Evolutionary conservation across 2,113 vertebrate genomes (phyloP).

Genomic region (Dromiciops gliroides): DNA sequence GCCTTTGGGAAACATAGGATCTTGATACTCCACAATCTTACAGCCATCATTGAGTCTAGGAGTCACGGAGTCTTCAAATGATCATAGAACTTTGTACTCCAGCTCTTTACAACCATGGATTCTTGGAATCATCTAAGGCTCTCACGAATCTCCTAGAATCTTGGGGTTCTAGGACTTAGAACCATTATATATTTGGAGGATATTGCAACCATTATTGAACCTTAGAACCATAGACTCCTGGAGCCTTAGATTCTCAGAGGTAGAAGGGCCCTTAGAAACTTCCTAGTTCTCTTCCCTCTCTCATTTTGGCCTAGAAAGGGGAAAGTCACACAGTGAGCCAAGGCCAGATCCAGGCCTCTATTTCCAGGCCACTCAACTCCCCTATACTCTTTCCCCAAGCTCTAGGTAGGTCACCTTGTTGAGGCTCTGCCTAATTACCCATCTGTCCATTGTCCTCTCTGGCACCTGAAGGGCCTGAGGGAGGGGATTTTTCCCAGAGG

Average conservation of each 20-base stretch:
- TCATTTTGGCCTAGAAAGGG: neutral
- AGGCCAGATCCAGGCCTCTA: too few relatives aligned
- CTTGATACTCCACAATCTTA: neutral
- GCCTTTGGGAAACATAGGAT: neutral
- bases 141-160: neutral
- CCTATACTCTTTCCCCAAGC: neutral
- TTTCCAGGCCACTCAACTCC: too few relatives aligned
- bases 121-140: neutral
- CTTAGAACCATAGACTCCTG: neutral
- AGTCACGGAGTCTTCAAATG: neutral
- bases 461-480: neutral
- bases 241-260: neutral
- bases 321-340: neutral
- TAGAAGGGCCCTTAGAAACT: neutral
- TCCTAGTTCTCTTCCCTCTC: neutral
- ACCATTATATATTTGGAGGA: neutral
- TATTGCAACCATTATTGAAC: neutral
- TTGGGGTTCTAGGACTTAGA: neutral
- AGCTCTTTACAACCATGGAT: neutral
- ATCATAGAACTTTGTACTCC: constrained; percentile 2
- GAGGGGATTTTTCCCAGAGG: neutral
- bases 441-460: neutral
- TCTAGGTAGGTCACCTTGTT: neutral
- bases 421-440: neutral
- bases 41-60: neutral